Percentiles rank a stretch among this genome's conserved stretches.
phyloP scores from a whole-genome alignment of 2,797 vertebrate species.

The Lutjanus argentimaculatus region DNA sequence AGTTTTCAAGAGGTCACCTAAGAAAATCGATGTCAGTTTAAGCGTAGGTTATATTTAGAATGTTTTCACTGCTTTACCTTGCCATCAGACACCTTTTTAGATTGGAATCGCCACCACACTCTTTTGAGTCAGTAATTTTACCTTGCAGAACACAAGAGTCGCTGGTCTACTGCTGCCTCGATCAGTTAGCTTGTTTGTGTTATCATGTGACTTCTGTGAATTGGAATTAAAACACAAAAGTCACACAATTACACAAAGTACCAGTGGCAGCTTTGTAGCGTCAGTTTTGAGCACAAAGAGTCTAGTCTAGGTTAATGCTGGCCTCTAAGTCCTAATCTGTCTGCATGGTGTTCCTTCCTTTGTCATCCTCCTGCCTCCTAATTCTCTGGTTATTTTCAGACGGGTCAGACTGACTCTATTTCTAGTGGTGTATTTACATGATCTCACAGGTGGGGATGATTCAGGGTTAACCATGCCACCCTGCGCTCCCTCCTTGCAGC shows the following conservation, averaged over 20 bases:
- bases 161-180: too few species aligned
- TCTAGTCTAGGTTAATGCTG: conserved; percentile 26
- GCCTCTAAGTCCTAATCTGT: conserved; percentile 56
- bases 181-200: too few species aligned
- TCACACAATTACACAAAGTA: not conserved
- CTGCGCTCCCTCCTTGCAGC: conserved; percentile 16
- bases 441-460: conserved; percentile 75
- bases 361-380: conserved; percentile 61
- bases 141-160: too few species aligned
- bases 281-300: conserved; percentile 2
- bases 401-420: conserved; percentile 68
- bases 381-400: conserved; percentile 77
- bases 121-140: too few species aligned
- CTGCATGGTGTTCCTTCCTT: conserved; percentile 28
- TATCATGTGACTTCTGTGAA: too few species aligned
- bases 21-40: too few species aligned
- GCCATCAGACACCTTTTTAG: too few species aligned
- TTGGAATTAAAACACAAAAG: not conserved
- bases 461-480: conserved; percentile 60
- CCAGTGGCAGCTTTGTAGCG: not conserved
- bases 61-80: too few species aligned
- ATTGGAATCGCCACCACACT: too few species aligned
- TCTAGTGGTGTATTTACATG: conserved; percentile 70
- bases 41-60: too few species aligned
- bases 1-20: too few species aligned